Base-by-base conservation (phyloP, 2,113 vertebrate genomes). In the Phalacrocorax carbo region DNA sequence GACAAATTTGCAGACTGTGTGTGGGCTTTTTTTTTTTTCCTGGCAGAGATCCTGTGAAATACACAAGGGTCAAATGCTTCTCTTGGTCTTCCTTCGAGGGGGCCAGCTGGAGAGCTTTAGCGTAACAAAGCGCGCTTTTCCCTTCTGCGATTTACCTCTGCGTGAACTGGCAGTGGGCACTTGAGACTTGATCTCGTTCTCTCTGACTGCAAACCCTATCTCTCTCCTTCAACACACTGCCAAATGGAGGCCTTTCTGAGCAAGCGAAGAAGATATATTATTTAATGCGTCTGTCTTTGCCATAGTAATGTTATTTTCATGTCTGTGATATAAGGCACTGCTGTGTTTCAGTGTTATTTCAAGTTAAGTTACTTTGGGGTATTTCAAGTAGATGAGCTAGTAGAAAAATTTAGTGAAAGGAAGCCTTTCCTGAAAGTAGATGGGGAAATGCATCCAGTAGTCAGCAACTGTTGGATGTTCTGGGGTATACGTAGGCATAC, bases 11-110 rank as follows among this genome's bases (percentile, higher is more conserved):
- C 0, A 0, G 52, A 18, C 54, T 90, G 91, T 57, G 94, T 92
- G 96, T 93, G 96, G 93, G 91, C 86, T 91, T 82, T 90, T 90
- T 84, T 85, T 57, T 23, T 38, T 82, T 83, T 68, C 77, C 54
- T 94, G 95, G 96, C 77, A 77, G 40, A 65, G 70, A 51, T 95
- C 77, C 89, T 91, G 49, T 65, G 84, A 94, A 95, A 96, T 57
- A 94, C 70, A 82, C 89, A 91, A 89, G 65, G 88, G 77, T 84
- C 73, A 91, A 89, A 84, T 85, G 42, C 65, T 95, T 86, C 61
- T 87, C 80, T 87, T 84, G 44, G 80, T 93, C 81, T 84, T 90
- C 75, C 77, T 86, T 87, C 49, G 9, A 0, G 0, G 65, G 70
- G 83, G 27, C 86, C 94, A 94, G 54, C 84, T 97, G 95, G 66